Base-by-base conservation (phyloP, 2,797 vertebrate species). In the Choloepus didactylus region DNA sequence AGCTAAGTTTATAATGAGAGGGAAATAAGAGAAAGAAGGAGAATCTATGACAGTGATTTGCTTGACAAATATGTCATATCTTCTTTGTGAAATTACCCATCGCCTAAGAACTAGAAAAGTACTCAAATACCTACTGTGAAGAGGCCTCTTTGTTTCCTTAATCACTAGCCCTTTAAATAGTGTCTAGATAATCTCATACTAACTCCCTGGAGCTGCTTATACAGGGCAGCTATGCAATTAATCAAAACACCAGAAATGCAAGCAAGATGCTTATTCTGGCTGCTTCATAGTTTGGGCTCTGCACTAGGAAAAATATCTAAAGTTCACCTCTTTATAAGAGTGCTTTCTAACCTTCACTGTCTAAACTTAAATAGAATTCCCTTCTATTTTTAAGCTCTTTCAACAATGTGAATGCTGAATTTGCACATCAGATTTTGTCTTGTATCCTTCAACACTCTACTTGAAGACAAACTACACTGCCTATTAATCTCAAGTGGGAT, bases 311-410 rank as follows among this genome's bases (percentile, higher is more conserved):
- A 83, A 93, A 83, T n/a, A 93, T 46, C 56, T 91, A 69, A 87
- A 84, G 38, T 76, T 82, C 94, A 89, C 44, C 87, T 62, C 91
- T 94, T 87, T 64, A 49, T 56, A 75, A 77, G 94, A 94, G 79
- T 75, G 89, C 70, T 94, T 87, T 49, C 67, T 91, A 94, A 29
- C 72, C 85, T 60, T 93, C 73, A 46, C 49, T 64, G 44, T 90
- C 67, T 77, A 85, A 93, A 77, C 44, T 46, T 56, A 87, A 96
- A 90, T 80, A 95, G 77, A 51, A 76, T 95, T 97, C 95, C 64
- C 92, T 97, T 96, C 97, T 95, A 95, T 79, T 96, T 96, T 95
- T 77, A 96, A 91, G 59, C 51, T 35, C 25, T 92, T 88, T 64
- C 89, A 84, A 93, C 91, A 95, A 69, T 79, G 46, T 51, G 54